Evolutionary conservation across 1,140 invertebrate genomes (phyloP).

Genomic region (Potamilus streckersoni): DNA sequence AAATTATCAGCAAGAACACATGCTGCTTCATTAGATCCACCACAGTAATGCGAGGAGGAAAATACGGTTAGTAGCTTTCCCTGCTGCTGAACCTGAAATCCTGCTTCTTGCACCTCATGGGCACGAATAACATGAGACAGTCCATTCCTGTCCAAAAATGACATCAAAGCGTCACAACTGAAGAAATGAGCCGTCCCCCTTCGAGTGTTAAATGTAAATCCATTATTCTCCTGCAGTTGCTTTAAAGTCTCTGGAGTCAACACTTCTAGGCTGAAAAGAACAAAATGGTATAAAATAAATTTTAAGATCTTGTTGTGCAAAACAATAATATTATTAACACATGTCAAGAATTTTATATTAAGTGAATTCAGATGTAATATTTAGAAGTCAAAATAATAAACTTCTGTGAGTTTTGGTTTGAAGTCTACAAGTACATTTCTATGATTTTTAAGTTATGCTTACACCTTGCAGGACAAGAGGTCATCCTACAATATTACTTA

Average conservation of each 20-base stretch:
- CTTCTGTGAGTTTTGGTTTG: too few species aligned
- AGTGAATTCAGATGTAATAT: too few species aligned
- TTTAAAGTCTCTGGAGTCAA: conserved; percentile 69
- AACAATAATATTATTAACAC: too few species aligned
- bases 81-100: conserved; percentile 76
- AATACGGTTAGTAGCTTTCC: conserved; percentile 78
- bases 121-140: conserved; percentile 79
- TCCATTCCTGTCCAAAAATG: conserved; percentile 75
- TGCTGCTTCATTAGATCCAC: conserved; percentile 76
- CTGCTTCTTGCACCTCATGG: conserved; percentile 79
- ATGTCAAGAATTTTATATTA: too few species aligned
- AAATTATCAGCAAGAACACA: conserved; percentile 74
- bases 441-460: too few species aligned
- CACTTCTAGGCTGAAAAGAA: conserved; percentile 54
- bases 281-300: background rate
- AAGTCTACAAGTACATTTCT: too few species aligned
- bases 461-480: too few species aligned
- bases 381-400: too few species aligned
- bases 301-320: too few species aligned
- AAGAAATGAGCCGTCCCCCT: conserved; percentile 81
- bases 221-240: conserved; percentile 73
- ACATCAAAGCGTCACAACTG: conserved; percentile 75
- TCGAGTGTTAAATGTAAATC: conserved; percentile 77
- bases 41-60: conserved; percentile 78
- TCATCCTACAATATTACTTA: too few species aligned